A percentile compares a stretch with the other conserved stretches of the same genome.
These are phyloP conservation scores for Brenthis daphne DNA, from an alignment of 2,888 invertebrate species.

Conservation along the genomic window DNA sequence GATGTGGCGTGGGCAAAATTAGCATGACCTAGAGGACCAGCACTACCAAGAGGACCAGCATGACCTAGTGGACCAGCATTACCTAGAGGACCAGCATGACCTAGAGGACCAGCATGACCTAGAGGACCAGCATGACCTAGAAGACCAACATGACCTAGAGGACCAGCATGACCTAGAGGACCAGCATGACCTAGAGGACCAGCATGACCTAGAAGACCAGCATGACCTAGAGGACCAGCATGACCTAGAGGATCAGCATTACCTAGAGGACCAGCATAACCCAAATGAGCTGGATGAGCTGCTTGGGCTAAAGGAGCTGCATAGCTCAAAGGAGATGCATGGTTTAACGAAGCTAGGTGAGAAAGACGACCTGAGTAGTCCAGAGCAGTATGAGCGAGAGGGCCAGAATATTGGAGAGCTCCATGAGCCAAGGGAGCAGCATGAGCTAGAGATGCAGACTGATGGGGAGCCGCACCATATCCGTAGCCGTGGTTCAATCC, in stretches of 20 bases:
- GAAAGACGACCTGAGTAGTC: conserved; percentile 33
- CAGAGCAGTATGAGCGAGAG: conserved; percentile 25
- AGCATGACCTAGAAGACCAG: conserved; percentile 17
- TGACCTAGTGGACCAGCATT: conserved; percentile 38
- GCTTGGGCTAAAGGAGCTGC: conserved; percentile 43
- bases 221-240: conserved; percentile 35
- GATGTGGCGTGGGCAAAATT: conserved; percentile 30
- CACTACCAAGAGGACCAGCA: conserved; percentile 38
- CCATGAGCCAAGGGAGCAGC: conserved; percentile 30
- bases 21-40: conserved; percentile 23
- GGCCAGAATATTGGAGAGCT: conserved; percentile 21
- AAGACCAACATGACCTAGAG: conserved; percentile 35
- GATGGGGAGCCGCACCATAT: conserved; percentile 21
- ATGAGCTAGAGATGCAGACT: conserved; percentile 30
- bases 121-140: conserved; percentile 38
- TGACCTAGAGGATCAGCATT: conserved; percentile 39
- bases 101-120: conserved; percentile 18
- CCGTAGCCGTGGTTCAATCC: conserved; percentile 25
- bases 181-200: conserved; percentile 29
- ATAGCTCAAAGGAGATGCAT: conserved; percentile 39
- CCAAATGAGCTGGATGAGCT: conserved; percentile 39
- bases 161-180: conserved; percentile 35
- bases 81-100: conserved; percentile 34
- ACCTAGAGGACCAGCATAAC: conserved; percentile 37
- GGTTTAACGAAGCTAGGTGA: conserved; percentile 41